These are phyloP conservation scores for Archivesica marissinica DNA, from an alignment of 1,140 invertebrate genomes.

Conservation along the genomic window DNA sequence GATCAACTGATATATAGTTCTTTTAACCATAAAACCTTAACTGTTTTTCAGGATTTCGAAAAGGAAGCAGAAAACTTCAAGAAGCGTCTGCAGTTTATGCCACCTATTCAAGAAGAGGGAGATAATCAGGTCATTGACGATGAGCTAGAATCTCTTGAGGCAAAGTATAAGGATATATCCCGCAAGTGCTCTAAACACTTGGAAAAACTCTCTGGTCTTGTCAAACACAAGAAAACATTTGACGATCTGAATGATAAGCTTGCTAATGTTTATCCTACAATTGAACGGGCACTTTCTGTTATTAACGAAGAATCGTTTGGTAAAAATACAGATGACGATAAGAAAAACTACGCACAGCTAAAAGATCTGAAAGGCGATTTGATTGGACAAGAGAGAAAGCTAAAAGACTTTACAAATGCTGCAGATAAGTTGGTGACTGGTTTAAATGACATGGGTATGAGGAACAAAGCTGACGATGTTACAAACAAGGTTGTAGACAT, in stretches of 20 bases:
- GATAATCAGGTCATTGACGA: constrained; percentile 78
- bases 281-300: constrained; percentile 89
- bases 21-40: too few relatives aligned
- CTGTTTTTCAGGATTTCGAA: constrained; percentile 78
- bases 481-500: constrained; percentile 96
- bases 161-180: constrained; percentile 78
- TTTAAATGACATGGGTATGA: constrained; percentile 87
- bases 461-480: constrained; percentile 83
- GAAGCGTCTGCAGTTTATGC: constrained; percentile 76
- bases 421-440: constrained; percentile 84
- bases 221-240: constrained; percentile 78
- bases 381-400: constrained; percentile 75
- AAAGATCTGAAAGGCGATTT: constrained; percentile 77
- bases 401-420: constrained; percentile 74
- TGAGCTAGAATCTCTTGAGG: constrained; percentile 78
- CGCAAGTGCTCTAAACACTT: constrained; percentile 76
- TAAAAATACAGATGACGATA: constrained; percentile 71
- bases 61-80: constrained; percentile 77
- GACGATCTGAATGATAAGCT: constrained; percentile 88
- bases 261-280: constrained; percentile 91
- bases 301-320: constrained; percentile 73
- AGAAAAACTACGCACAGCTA: constrained; percentile 69
- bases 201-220: constrained; percentile 73
- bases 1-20: too few relatives aligned
- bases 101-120: constrained; percentile 76